Percentiles rank a stretch among this genome's conserved stretches.
Conservation (phyloP, 2,797 vertebrate species). For the Acipenser ruthenus region DNA sequence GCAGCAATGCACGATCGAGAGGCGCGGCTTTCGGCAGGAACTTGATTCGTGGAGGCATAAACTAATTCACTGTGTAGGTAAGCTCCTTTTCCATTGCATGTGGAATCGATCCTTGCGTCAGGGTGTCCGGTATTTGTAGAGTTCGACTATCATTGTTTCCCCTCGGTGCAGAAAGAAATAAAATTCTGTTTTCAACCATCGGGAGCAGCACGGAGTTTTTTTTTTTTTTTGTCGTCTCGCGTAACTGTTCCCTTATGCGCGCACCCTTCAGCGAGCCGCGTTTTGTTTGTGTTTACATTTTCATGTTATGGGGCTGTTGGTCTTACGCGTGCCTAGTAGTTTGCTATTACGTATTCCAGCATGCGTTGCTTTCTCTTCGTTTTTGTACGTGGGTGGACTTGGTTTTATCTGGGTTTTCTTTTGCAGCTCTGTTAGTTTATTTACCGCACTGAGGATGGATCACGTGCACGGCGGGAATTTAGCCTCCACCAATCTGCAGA, state of each 20-base stretch:
- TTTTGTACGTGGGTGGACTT: too few species aligned
- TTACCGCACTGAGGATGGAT: conserved; percentile 63
- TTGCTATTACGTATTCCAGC: not conserved
- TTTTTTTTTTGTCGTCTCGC: conserved; percentile 35
- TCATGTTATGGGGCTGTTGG: too few species aligned
- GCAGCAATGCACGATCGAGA: conserved; percentile 85
- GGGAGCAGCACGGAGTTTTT: conserved; percentile 50
- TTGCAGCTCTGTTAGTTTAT: conserved; percentile 31
- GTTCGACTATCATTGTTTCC: conserved; percentile 30
- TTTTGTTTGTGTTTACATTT: too few species aligned
- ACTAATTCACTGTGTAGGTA: conserved; percentile 91
- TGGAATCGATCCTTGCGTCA: conserved; percentile 16
- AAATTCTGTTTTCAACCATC: conserved; percentile 33
- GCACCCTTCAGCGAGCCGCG: not conserved
- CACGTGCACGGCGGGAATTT: conserved; percentile 34
- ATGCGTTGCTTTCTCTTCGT: too few species aligned
- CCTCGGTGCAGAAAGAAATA: conserved; percentile 6
- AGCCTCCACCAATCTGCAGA: conserved; percentile 21
- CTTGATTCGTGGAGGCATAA: conserved; percentile 87
- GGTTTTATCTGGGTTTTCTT: conserved; percentile 49
- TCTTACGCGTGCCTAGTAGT: too few species aligned
- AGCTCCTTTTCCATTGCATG: conserved; percentile 44
- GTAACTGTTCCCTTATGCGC: conserved; percentile 43
- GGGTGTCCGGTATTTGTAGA: conserved; percentile 17
- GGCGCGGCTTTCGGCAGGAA: conserved; percentile 86